Base-by-base conservation (phyloP, 2,113 vertebrate species). In the Myiozetetes cayanensis region DNA sequence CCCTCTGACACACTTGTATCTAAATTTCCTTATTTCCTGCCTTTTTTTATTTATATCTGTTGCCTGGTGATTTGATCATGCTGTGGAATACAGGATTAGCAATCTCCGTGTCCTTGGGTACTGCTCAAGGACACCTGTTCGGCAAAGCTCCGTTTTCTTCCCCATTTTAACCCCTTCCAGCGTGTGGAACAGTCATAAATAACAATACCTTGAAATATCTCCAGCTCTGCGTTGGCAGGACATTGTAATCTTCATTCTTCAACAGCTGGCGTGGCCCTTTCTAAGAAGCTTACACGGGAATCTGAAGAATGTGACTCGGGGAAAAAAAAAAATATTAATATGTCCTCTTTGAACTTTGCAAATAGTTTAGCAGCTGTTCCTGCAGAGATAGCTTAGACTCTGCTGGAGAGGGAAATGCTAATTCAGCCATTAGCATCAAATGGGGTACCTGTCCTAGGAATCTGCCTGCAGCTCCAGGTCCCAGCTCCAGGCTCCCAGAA, bases 41-140 rank as follows among this genome's bases (percentile, higher is more conserved):
- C 98, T 98, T 98, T 99, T 98, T 98, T 99, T 99, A 99, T 99
- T 99, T 99, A 98, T 99, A 98, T 98, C 98, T 98, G 98, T 99
- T 98, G 98, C 98, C 98, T 98, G 98, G 98, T 99, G 98, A 99
- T 99, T 99, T 98, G 98, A 99, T 99, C 98, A 98, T 98, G 99
- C 98, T 98, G 98, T 98, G 96, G 98, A 99, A 99, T 99, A 99
- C 98, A 97, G 98, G 98, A 99, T 99, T 98, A 99, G 98, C 98
- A 98, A 99, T 99, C 98, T 98, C 98, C 82, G 97, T 97, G 98
- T 98, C 98, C 98, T 99, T 99, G 98, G 97, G 97, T 98, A 98
- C 96, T 97, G 98, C 98, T 99, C 98, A 99, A 99, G 99, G 98
- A 99, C 98, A 99, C 98, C 98, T 98, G 98, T 98, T 98, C 97